Conservation (phyloP, 2,888 invertebrate genomes). For the Agrotis segetum region DNA sequence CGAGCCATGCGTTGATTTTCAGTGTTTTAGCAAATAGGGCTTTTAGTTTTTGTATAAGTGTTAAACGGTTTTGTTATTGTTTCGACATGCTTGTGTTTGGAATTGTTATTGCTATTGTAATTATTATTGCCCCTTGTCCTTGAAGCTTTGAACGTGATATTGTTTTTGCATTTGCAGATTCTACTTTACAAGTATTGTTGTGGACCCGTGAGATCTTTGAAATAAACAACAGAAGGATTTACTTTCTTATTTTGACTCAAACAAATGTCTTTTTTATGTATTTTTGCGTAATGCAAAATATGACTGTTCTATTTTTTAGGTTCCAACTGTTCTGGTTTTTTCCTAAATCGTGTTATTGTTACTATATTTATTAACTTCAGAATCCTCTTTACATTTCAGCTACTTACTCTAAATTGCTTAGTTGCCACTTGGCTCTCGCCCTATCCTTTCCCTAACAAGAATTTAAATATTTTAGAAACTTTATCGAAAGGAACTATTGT, state of each 20-base stretch:
- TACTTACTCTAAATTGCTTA: too few species aligned
- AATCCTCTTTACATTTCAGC: too few species aligned
- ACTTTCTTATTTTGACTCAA: too few species aligned
- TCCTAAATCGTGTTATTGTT: too few species aligned
- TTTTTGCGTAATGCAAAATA: not conserved
- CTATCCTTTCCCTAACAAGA: not conserved
- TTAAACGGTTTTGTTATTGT: slow-evolving; percentile 47
- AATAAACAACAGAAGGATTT: too few species aligned
- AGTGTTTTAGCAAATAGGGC: slow-evolving; percentile 50
- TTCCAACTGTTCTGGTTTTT: too few species aligned
- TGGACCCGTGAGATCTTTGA: not conserved
- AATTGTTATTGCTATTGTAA: slow-evolving; percentile 16
- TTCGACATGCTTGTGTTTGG: slow-evolving; percentile 18
- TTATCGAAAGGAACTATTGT: not conserved
- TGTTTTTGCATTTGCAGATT: not conserved
- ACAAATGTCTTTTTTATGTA: too few species aligned
- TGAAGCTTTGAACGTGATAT: not conserved
- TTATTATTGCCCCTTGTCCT: not conserved
- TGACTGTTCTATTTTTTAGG: too few species aligned
- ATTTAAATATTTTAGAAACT: not conserved
- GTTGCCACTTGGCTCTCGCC: not conserved
- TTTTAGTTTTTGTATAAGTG: slow-evolving; percentile 52
- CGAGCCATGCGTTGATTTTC: slow-evolving; percentile 53
- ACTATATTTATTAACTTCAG: too few species aligned
- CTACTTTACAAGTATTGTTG: not conserved